Evolutionary conservation across 2,888 invertebrate genomes (phyloP).

Genomic region (Muscina levida): DNA sequence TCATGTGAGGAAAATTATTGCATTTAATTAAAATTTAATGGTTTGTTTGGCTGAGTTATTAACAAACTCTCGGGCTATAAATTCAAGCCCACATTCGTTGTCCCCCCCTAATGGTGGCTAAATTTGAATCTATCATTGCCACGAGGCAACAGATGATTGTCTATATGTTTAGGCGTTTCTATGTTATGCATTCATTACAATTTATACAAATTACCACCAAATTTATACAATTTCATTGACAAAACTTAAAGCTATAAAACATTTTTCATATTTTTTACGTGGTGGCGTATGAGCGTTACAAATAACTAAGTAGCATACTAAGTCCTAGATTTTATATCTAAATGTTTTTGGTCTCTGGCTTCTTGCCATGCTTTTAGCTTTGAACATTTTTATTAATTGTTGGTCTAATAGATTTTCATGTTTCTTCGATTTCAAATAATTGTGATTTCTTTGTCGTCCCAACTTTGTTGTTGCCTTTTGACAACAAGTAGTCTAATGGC

Average conservation of each 20-base stretch:
- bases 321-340: no score
- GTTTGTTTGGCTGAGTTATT: slow-evolving; percentile 19
- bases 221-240: neutral
- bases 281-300: slow-evolving; percentile 31
- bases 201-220: slow-evolving; percentile 5
- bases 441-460: slow-evolving; percentile 8
- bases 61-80: neutral
- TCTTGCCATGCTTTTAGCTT: no score
- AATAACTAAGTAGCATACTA: no score
- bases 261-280: neutral
- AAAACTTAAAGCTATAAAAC: neutral
- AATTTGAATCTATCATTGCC: neutral
- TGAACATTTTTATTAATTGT: neutral
- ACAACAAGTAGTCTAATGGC: slow-evolving; percentile 60
- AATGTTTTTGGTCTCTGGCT: no score
- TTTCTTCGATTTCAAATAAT: neutral
- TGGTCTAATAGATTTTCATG: neutral
- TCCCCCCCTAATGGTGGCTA: neutral
- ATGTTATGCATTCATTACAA: neutral
- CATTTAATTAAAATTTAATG: slow-evolving; percentile 30
- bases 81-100: slow-evolving; percentile 12
- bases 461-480: slow-evolving; percentile 32
- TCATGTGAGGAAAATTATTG: neutral
- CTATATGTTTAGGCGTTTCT: slow-evolving; percentile 10
- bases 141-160: neutral